Evolutionary conservation across 2,113 vertebrate species (phyloP), one percentile per base, ranked within the genome.

Genomic region (Hyperoodon ampullatus): DNA sequence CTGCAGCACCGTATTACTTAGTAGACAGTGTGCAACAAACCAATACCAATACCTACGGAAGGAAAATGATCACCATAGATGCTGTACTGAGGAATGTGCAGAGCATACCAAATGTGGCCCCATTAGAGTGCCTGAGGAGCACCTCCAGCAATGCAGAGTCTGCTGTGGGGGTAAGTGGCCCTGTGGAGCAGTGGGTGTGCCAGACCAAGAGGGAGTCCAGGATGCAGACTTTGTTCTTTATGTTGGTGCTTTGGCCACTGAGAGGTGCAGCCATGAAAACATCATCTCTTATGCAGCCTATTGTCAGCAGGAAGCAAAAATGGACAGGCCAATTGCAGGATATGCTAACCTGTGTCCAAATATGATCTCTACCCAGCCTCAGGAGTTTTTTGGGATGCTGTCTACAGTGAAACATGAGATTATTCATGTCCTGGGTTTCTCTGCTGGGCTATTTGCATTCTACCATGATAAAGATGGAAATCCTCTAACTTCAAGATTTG

Each of bases 361-460:
- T 78, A 99, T 99, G 99, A 99, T 99, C 98, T 99, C 99, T 75
- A 99, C 99, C 0, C 99, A 99, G 98, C 98, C 99, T 96, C 99
- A 99, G 98, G 99, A 99, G 94, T 99, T 99, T 90, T 63, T 99
- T 88, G 99, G 99, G 94, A 99, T 99, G 99, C 98, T 99, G 63
- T 99, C 99, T 89, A 99, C 99, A 7, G 99, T 99, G 94, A 99
- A 99, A 98, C 99, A 99, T 0, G 99, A 99, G 98, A 99, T 99
- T 94, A 99, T 99, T 94, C 99, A 99, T 85, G 99, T 99, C 26
- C 98, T 99, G 99, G 99, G 99, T 15, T 99, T 99, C 97, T 99
- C 99, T 26, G 99, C 99, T 18, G 99, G 99, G 21, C 98, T 99
- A 0, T 99, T 99, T 98, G 99, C 99, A 6, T 99, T 99, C 98